Evolutionary conservation across 2,113 vertebrate genomes (phyloP), one percentile per base, ranked within the genome.

Genomic region (Holacanthus passer): DNA sequence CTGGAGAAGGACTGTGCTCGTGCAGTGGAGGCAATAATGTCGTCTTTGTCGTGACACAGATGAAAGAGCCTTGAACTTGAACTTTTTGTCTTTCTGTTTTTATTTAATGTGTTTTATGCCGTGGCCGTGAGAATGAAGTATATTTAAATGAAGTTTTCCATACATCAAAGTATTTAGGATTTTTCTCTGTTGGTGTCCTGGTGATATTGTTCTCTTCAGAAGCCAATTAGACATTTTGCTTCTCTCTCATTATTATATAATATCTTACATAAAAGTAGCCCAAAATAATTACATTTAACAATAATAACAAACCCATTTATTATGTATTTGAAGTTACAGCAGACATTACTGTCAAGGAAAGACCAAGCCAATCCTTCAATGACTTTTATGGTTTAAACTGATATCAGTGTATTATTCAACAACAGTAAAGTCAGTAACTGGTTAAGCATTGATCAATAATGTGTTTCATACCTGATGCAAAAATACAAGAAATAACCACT

Each of bases 21-120:
- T 77, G 79, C 41, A 27, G 56, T 6, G 29, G 48, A 68, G 27
- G 56, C 29, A 64, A 52, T 24, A 58, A 32, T 73, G 45, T 4
- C 1, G 1, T 7, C 27, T 62, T 12, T 56, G 52, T 56, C 3
- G 37, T 39, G 27, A 50, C 29, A 19, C 8, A 6, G 41, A 76
- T 7, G 7, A 39, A 79, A 14, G 7, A 82, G 45, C 35, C 62
- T 59, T 59, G 29, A 59, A 31, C 56, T 41, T 73, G 48, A 85
- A 77, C 32, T 43, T 58, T 71, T 37, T 77, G 13, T 50, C 39
- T 37, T 31, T 22, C 3, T 31, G 8, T 2, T 41, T 43, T 59
- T 31, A 27, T 47, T 22, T 19, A 29, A 27, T 39, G n/a, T 39
- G 37, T 45, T 52, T 62, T 3, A 35, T 16, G 43, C 32, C 48